Evolutionary conservation across 2,113 vertebrate species (phyloP).

Genomic region (Psilopogon haemacephalus): DNA sequence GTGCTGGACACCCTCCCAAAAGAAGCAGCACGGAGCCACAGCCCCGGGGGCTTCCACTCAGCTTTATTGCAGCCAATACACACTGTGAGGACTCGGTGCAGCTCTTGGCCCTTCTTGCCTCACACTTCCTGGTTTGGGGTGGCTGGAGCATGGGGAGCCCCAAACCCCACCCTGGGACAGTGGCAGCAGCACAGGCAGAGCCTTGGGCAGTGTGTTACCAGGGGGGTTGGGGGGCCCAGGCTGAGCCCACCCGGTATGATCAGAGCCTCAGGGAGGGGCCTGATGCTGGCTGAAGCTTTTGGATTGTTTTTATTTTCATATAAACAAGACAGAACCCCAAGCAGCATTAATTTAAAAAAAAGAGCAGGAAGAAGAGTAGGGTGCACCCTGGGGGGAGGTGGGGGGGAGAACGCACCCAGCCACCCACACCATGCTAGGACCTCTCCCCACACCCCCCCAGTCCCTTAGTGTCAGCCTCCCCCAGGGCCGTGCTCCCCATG

Average conservation of each 20-base stretch:
- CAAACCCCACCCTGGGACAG: no score
- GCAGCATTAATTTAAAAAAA: conserved; percentile 76
- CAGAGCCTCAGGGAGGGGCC: not conserved
- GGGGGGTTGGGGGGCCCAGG: rapidly evolving
- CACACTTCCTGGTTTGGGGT: not conserved
- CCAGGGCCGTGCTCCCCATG: not conserved
- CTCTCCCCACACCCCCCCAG: not conserved
- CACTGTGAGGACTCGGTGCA: not conserved
- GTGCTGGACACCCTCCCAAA: rapidly evolving
- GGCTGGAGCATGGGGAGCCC: rapidly evolving
- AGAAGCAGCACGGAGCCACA: rapidly evolving
- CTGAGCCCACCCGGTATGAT: rapidly evolving
- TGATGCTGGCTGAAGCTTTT: not conserved
- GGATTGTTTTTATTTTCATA: conserved; percentile 73
- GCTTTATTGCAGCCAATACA: not conserved
- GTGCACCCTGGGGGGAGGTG: not conserved
- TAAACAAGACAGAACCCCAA: conserved; percentile 75
- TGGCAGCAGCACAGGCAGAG: not conserved
- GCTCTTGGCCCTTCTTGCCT: not conserved
- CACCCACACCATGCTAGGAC: not conserved
- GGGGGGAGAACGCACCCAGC: not conserved
- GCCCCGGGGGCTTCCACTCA: not conserved
- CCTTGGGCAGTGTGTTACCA: not conserved
- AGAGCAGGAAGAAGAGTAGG: not conserved
- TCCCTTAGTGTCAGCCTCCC: not conserved